Base-by-base conservation (phyloP, 1,140 invertebrate species). In the Drosophila pseudoananassae region DNA sequence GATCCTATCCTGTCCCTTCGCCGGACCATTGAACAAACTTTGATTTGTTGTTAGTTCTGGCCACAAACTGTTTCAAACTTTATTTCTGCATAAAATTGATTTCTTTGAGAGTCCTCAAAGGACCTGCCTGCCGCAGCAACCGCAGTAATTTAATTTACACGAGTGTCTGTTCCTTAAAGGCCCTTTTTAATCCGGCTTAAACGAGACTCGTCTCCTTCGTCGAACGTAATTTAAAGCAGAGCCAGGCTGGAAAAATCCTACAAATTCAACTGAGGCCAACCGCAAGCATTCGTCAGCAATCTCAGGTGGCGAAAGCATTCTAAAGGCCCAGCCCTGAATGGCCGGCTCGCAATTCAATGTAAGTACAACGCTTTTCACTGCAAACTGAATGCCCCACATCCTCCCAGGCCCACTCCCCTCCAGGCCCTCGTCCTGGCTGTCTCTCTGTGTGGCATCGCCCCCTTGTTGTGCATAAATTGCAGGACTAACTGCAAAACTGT, bases 381-480 rank as follows among this genome's bases (percentile, higher is more conserved):
- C 49, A 87, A 87, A 74, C 51, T 77, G 66, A 81, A 84, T 81
- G 73, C 56, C 46, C 63, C 56, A 47, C 46, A 47, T 46, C 46
- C 15, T 49, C 9, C 15, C 8, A 27, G 23, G 29, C 0, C 46
- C 54, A 7, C 6, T 8, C 8, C 7, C 12, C 23, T 1, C 8
- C 27, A 12, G 14, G n/a, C 25, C 25, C 52, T 3, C 31, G 17
- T 10, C n/a, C 20, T 38, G 14, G 46, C 60, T 50, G 14, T n/a
- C 40, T 17, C 31, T 54, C 5, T 12, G 14, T 31, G 25, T 12
- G 29, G 5, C 6, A 43, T 31, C 33, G 38, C 55, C 46, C 58
- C 69, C 71, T 63, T 69, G 65, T 80, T 81, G 59, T 78, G 83
- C 63, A 87, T 89, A 87, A 78, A 87, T 89, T 83, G 83, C 78